Evolutionary conservation across 2,888 invertebrate species (phyloP).

Genomic region (Dolomedes plantarius): DNA sequence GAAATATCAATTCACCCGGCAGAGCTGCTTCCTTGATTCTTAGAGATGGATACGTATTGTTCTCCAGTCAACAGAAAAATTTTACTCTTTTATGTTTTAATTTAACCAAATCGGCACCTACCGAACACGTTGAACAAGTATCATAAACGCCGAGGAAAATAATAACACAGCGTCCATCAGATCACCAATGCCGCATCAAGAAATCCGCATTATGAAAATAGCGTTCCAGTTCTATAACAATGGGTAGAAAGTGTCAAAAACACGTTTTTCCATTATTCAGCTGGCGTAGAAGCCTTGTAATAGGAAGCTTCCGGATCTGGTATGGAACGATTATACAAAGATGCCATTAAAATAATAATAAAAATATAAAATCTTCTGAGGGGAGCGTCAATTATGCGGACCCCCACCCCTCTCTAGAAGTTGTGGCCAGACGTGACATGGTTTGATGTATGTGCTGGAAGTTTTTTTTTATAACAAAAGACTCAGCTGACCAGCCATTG

Average conservation of each 20-base stretch:
- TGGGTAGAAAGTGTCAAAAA: conserved; percentile 62
- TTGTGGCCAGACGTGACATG: conserved; percentile 46
- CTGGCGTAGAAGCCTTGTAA: conserved; percentile 2
- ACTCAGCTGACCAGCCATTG: conserved; percentile 15
- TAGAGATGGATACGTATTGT: background rate
- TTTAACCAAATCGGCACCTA: background rate
- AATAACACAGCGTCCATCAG: background rate
- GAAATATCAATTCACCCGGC: background rate
- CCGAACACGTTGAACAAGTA: background rate
- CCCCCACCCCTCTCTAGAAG: conserved; percentile 21
- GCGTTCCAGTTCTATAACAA: conserved; percentile 50
- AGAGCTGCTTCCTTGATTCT: background rate
- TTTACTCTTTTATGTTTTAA: background rate
- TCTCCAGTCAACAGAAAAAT: background rate
- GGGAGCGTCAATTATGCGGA: conserved; percentile 39
- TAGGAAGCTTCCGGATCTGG: conserved; percentile 41
- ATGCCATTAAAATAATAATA: conserved; percentile 28
- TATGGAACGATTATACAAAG: conserved; percentile 34
- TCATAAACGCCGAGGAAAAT: background rate
- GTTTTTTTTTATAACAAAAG: conserved; percentile 12
- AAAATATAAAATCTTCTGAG: background rate
- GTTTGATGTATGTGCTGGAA: conserved; percentile 24
- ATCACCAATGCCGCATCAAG: background rate
- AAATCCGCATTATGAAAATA: conserved; percentile 51
- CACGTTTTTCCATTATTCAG: conserved; percentile 40